Percentiles rank a stretch among this genome's conserved stretches.
These are phyloP conservation scores for Poliocrania exsul DNA, from an alignment of 2,797 vertebrate species.

Conservation along the genomic window DNA sequence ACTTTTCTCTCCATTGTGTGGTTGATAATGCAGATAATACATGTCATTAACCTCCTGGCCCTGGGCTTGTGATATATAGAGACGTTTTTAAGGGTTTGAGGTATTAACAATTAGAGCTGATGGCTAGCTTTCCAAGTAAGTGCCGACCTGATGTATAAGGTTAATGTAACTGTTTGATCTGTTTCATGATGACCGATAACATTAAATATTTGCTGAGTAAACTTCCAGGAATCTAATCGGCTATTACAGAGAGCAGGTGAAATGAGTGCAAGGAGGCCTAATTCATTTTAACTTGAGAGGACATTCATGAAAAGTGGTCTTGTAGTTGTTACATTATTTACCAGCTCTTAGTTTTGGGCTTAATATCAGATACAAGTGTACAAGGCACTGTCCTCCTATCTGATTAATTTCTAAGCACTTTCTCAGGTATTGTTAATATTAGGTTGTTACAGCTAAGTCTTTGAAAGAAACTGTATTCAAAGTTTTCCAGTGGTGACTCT, in stretches of 20 bases:
- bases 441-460: neutral
- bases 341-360: neutral
- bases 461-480: neutral
- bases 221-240: neutral
- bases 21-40: neutral
- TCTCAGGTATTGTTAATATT: neutral
- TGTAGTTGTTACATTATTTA: neutral
- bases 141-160: neutral
- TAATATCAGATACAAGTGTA: neutral
- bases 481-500: neutral
- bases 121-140: neutral
- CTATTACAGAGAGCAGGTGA: neutral
- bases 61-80: neutral
- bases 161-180: constrained; percentile 22
- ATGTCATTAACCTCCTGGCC: neutral
- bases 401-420: neutral
- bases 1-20: neutral
- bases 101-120: neutral
- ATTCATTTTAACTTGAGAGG: neutral
- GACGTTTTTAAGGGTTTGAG: neutral
- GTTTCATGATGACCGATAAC: neutral
- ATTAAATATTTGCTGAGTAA: constrained; percentile 47
- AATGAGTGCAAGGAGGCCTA: neutral
- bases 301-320: neutral
- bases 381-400: neutral